phyloP scores from a whole-genome alignment of 2,888 invertebrate species.

The Camponotus fellah region DNA sequence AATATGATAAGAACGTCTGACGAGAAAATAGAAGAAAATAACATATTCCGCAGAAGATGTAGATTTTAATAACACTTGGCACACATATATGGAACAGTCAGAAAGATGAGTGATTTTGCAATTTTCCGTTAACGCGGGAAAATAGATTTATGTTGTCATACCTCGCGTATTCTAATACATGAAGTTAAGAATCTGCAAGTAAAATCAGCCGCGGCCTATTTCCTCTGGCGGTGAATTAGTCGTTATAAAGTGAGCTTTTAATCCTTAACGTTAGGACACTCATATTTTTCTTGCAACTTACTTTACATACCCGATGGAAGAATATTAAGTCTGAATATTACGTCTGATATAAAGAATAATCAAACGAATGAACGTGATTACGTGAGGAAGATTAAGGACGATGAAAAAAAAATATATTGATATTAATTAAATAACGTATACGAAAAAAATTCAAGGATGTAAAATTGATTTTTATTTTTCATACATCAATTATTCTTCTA shows the following conservation, averaged over 20 bases:
- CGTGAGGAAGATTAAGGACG: background rate
- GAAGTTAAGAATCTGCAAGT: constrained; percentile 37
- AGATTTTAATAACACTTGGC: constrained; percentile 20
- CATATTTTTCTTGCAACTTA: constrained; percentile 13
- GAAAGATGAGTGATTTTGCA: constrained; percentile 24
- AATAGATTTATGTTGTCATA: constrained; percentile 32
- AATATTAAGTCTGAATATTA: constrained; percentile 20
- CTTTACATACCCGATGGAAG: background rate
- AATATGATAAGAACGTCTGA: background rate
- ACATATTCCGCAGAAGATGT: background rate
- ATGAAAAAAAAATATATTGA: background rate
- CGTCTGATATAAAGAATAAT: background rate
- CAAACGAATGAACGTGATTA: background rate
- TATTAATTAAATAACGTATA: background rate
- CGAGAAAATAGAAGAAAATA: background rate
- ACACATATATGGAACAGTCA: background rate
- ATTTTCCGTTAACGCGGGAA: constrained; percentile 15
- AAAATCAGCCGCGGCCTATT: constrained; percentile 43
- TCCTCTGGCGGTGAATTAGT: constrained; percentile 31
- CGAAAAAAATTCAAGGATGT: background rate
- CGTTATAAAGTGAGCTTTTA: constrained; percentile 39
- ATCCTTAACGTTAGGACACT: constrained; percentile 16
- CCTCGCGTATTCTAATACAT: constrained; percentile 4
- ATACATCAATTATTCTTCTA: background rate
- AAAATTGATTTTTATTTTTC: background rate